Base-by-base conservation (phyloP, 2,797 vertebrate species). In the Coilia nasus region DNA sequence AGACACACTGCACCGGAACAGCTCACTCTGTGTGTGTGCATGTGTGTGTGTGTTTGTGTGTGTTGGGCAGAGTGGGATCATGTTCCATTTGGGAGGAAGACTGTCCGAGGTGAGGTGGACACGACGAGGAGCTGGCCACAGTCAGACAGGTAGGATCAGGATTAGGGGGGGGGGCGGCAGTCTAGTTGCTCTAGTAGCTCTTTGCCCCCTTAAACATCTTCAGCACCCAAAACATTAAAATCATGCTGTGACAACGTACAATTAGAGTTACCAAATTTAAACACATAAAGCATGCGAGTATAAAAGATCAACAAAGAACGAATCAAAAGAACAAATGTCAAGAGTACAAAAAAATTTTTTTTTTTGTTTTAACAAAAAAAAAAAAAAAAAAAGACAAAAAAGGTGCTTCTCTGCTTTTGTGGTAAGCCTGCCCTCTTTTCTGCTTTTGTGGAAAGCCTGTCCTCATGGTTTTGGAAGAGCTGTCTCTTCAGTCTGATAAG, bases 331-430 rank as follows among this genome's bases (percentile, higher is more conserved):
- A 71, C 31, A 81, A 87, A 88, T 9, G 44, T 83, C 75, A 86
- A 90, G 85, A 88, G 82, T 88, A 88, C 25, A 88, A 90, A 85
- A 87, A 78, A 10, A 1, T 12, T 35, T 71, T 28, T 82, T 57
- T 9, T 28, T 47, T 15, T 31, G 78, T 47, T 31, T 64, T 10
- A 75, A 81, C 59, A 84, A 56, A n/a, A 17, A 80, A 47, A 25
- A 47, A 75, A 85, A 21, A 60, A 88, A 84, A 78, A 44, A 59
- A 10, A 82, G 82, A 60, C 54, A 78, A 80, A 81, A 71, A 85
- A 83, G 85, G 85, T 85, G 87, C 82, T 85, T 21, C 41, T 87
- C 82, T 86, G 86, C 81, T 83, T 83, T 84, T 59, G 59, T 41
- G 35, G 35, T 41, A 41, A 41, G 35, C 35, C 35, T 41, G 35